These are phyloP conservation scores for Bothrops jararaca DNA, from an alignment of 2,113 vertebrate species.

Conservation along the genomic window DNA sequence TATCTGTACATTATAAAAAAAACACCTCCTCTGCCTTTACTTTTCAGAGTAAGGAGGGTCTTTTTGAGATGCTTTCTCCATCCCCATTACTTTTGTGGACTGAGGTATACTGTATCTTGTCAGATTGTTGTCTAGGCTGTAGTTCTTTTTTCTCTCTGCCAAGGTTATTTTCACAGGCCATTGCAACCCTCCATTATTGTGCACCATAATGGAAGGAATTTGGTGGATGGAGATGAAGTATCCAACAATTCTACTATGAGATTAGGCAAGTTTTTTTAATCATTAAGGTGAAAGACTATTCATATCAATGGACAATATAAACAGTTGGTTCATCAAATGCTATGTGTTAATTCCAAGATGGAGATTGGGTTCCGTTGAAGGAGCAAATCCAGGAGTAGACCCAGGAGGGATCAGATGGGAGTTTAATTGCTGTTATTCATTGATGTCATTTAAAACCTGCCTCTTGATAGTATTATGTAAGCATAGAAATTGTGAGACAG, in stretches of 20 bases:
- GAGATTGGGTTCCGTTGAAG: neutral
- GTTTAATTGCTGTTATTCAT: neutral
- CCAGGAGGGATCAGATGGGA: neutral
- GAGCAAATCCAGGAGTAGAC: neutral
- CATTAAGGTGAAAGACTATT: neutral
- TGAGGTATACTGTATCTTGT: neutral
- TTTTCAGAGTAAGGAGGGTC: neutral
- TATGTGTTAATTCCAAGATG: neutral
- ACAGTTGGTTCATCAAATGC: neutral
- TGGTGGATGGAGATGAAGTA: neutral
- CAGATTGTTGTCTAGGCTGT: neutral
- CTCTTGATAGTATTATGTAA: neutral
- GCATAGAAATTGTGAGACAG: neutral
- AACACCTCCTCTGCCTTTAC: neutral
- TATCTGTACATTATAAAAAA: neutral
- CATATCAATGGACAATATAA: neutral
- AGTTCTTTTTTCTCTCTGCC: neutral
- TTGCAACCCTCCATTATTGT: neutral
- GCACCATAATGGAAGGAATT: neutral
- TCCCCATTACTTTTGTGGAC: neutral
- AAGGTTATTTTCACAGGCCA: neutral
- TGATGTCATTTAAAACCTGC: neutral
- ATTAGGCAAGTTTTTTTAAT: neutral
- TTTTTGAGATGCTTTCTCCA: neutral
- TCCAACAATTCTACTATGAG: neutral